These are phyloP conservation scores for Hypotaenidia okinawae DNA, from an alignment of 2,797 vertebrate genomes.

Conservation along the genomic window DNA sequence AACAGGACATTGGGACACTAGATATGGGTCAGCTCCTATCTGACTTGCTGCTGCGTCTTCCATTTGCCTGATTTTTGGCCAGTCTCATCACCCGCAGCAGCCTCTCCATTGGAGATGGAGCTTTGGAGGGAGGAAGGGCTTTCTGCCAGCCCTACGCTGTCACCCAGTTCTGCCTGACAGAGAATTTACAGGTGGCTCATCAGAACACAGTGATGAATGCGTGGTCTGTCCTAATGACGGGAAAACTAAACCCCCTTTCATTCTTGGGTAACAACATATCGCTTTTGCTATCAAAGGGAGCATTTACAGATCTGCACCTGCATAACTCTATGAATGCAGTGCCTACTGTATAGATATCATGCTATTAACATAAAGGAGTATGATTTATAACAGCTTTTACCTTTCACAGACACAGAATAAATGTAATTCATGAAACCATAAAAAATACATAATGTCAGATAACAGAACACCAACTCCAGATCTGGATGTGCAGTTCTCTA, in stretches of 20 bases:
- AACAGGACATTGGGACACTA: neutral
- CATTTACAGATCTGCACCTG: neutral
- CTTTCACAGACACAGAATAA: neutral
- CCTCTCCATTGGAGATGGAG: rapidly evolving
- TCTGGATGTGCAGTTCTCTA: neutral
- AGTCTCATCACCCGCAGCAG: rapidly evolving
- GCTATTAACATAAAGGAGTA: neutral
- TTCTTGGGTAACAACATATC: neutral
- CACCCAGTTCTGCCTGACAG: neutral
- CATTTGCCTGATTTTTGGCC: neutral
- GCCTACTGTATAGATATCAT: neutral
- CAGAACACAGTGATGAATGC: neutral
- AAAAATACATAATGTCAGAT: rapidly evolving
- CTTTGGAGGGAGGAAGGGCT: neutral
- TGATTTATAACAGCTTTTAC: neutral
- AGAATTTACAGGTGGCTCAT: neutral
- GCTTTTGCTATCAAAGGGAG: neutral
- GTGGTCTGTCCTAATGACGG: rapidly evolving
- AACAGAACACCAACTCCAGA: neutral
- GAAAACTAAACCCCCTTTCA: neutral
- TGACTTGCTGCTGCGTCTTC: too few species aligned
- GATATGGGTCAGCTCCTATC: neutral
- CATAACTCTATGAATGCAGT: rapidly evolving
- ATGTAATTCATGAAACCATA: neutral
- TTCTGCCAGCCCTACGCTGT: neutral